Evolutionary conservation across 2,113 vertebrate species (phyloP), one percentile per base, ranked within the genome.

Genomic region (Brachirus orientalis): DNA sequence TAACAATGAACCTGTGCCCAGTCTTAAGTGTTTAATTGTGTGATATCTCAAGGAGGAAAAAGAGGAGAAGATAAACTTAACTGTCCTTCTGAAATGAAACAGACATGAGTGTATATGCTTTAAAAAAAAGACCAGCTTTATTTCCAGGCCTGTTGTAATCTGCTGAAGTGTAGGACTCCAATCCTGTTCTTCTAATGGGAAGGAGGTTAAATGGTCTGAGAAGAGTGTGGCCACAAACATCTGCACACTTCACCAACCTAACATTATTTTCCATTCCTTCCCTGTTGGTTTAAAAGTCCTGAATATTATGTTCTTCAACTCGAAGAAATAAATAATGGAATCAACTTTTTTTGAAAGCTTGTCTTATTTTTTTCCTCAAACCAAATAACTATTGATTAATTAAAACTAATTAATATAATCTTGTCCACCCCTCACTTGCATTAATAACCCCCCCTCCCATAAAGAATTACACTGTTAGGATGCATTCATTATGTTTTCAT

Each of bases 11-110:
- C 48, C 66, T 54, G 48, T 41, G 56, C 70, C 71, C 66, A 20
- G 10, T 14, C 44, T 55, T 79, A 70, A 90, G 70, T 52, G 81
- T 55, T 88, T 80, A 85, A 82, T 85, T 83, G 80, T 90, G 89
- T 54, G 57, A 64, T 20, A 63, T 66, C 60, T 83, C 75, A 83
- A 55, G 56, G 4, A 54, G 35, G 10, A 47, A 48, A 20, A 40
- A 43, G 17, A n/a, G n/a, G 35, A 41, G 14, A 53, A 20, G 43
- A 75, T 75, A 17, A 54, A 73, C 67, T 8, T 17, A 4, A 44
- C 40, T 37, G 19, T 47, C 46, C 50, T n/a, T n/a, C n/a, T 33
- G 16, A 69, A 57, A 40, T 44, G 69, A 72, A 60, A 44, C 17
- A 20, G 66, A 33, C 28, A 19, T 36, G 13, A 40, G 8, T 55